Conservation (phyloP, 64 coral and sea anemone genomes). For the Porites lutea region DNA sequence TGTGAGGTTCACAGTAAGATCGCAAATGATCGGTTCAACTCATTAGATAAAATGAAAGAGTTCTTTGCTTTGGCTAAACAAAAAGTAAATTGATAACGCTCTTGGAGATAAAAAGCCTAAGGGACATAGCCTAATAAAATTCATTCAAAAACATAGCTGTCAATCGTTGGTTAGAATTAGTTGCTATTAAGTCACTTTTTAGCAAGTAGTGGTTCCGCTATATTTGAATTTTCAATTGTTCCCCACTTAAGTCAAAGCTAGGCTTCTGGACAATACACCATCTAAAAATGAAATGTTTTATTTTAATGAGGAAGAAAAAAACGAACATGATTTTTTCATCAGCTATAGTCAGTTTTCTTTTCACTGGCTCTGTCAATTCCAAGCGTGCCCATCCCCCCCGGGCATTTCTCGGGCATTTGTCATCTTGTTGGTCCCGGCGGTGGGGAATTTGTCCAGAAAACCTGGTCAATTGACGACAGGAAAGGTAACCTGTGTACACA, state of each 20-base stretch:
- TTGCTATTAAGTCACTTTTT: neutral
- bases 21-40: neutral
- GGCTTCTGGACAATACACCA: too few relatives aligned
- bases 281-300: neutral
- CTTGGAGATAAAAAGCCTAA: neutral
- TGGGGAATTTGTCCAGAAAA: too few relatives aligned
- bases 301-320: neutral
- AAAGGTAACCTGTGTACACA: too few relatives aligned
- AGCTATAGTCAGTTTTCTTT: neutral
- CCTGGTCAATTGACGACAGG: too few relatives aligned
- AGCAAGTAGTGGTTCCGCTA: neutral
- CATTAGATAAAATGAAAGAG: neutral
- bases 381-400: neutral
- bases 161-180: neutral
- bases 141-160: neutral
- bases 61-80: conserved; percentile 12
- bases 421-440: too few relatives aligned
- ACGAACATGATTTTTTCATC: too few relatives aligned
- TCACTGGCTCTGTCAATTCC: too few relatives aligned
- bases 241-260: neutral
- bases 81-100: neutral
- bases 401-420: too few relatives aligned
- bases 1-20: neutral
- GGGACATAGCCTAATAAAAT: too few relatives aligned
- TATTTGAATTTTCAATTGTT: neutral